These are phyloP conservation scores for Deilephila porcellus DNA, from an alignment of 2,888 invertebrate genomes.

Conservation along the genomic window DNA sequence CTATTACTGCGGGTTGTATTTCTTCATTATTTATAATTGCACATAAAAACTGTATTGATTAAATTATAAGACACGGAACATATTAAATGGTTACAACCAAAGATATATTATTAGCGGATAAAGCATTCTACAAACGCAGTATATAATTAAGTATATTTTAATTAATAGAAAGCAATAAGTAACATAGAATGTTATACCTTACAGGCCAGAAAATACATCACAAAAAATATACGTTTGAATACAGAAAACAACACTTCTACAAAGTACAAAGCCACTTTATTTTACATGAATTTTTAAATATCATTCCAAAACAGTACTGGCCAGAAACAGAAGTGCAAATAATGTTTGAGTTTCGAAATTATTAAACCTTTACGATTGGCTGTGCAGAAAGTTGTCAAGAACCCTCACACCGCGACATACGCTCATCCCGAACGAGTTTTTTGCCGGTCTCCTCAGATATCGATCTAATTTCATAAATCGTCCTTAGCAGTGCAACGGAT, in stretches of 20 bases:
- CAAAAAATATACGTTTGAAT: too few relatives aligned
- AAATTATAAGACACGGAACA: background rate
- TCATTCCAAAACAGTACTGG: too few relatives aligned
- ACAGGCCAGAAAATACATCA: too few relatives aligned
- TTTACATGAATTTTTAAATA: too few relatives aligned
- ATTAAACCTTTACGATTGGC: background rate
- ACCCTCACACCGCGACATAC: background rate
- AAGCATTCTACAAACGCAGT: too few relatives aligned
- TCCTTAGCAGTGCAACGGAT: slow-evolving; percentile 45
- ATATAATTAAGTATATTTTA: too few relatives aligned
- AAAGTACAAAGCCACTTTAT: too few relatives aligned
- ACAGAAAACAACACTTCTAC: too few relatives aligned
- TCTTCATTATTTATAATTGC: slow-evolving; percentile 34
- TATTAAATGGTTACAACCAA: background rate
- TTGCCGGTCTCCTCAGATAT: slow-evolving; percentile 36
- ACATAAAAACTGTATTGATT: background rate
- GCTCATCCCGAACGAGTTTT: slow-evolving; percentile 28
- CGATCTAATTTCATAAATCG: slow-evolving; percentile 55
- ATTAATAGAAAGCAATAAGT: too few relatives aligned
- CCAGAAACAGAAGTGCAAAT: too few relatives aligned
- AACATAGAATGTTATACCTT: too few relatives aligned
- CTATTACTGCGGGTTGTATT: slow-evolving; percentile 8
- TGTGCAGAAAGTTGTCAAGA: background rate
- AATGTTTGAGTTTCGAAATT: background rate
- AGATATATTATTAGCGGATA: too few relatives aligned